Evolutionary conservation across 2,113 vertebrate species (phyloP).

Genomic region (Python bivittatus): DNA sequence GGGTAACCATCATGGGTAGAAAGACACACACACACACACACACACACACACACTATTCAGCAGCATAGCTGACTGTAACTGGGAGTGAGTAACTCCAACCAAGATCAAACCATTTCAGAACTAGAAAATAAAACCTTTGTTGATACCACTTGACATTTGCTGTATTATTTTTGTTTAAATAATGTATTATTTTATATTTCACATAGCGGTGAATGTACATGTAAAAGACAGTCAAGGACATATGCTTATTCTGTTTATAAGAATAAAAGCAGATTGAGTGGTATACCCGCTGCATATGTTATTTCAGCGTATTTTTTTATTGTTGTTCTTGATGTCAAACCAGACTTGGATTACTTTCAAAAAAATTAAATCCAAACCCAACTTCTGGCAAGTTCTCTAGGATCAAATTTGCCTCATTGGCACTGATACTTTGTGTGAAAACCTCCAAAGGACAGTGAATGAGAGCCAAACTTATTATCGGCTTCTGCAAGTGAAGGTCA

Average conservation of each 20-base stretch:
- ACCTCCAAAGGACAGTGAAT: conserved; percentile 66
- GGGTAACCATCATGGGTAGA: background rate
- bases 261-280: conserved; percentile 53
- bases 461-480: conserved; percentile 68
- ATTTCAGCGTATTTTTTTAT: conserved; percentile 52
- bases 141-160: too few species aligned
- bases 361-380: conserved; percentile 60
- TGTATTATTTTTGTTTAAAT: too few species aligned
- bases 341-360: conserved; percentile 48
- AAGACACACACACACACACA: too few species aligned
- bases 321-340: conserved; percentile 58
- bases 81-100: background rate
- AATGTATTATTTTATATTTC: too few species aligned
- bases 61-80: background rate
- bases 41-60: too few species aligned
- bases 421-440: conserved; percentile 57
- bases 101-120: too few species aligned
- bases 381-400: conserved; percentile 64
- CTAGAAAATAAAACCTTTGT: too few species aligned
- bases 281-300: conserved; percentile 36
- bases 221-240: conserved; percentile 21
- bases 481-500: conserved; percentile 63
- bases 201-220: background rate
- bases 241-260: background rate
- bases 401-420: conserved; percentile 64